These are phyloP conservation scores for Argopecten irradians DNA, from an alignment of 1,140 invertebrate genomes.

Conservation along the genomic window DNA sequence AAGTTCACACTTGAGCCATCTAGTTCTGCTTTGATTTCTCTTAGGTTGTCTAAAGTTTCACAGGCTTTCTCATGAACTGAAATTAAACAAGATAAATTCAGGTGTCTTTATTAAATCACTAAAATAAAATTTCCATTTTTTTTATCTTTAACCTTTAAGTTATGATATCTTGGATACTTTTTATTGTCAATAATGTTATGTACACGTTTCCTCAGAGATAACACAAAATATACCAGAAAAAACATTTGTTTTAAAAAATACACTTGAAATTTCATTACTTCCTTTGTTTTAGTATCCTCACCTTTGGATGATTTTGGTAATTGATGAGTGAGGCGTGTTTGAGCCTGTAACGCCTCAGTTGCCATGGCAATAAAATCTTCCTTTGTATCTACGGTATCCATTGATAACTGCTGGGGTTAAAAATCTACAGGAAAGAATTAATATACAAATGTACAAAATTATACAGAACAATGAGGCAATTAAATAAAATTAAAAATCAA, in stretches of 20 bases:
- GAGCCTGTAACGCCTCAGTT: conserved; percentile 45
- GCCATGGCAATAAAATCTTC: conserved; percentile 33
- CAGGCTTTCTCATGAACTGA: conserved; percentile 53
- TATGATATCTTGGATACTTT: not conserved
- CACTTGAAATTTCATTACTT: not conserved
- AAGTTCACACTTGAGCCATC: conserved; percentile 56
- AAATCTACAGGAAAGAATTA: too few species aligned
- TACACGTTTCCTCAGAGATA: too few species aligned
- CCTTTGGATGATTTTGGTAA: conserved; percentile 14
- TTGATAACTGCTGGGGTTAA: not conserved
- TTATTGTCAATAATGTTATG: too few species aligned
- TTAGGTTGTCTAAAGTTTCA: conserved; percentile 54
- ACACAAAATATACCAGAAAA: too few species aligned
- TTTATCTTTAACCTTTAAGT: not conserved
- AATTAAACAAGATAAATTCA: too few species aligned
- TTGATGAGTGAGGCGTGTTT: conserved; percentile 36
- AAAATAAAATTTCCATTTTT: not conserved
- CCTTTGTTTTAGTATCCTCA: not conserved
- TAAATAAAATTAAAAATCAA: too few species aligned
- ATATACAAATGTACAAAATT: too few species aligned
- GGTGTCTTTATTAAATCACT: too few species aligned
- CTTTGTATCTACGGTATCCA: not conserved
- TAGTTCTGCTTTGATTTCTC: conserved; percentile 53
- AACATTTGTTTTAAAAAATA: not conserved
- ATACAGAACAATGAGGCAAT: too few species aligned